These are phyloP conservation scores for Pocillopora verrucosa DNA, from an alignment of 64 coral and sea anemone species.

Conservation along the genomic window DNA sequence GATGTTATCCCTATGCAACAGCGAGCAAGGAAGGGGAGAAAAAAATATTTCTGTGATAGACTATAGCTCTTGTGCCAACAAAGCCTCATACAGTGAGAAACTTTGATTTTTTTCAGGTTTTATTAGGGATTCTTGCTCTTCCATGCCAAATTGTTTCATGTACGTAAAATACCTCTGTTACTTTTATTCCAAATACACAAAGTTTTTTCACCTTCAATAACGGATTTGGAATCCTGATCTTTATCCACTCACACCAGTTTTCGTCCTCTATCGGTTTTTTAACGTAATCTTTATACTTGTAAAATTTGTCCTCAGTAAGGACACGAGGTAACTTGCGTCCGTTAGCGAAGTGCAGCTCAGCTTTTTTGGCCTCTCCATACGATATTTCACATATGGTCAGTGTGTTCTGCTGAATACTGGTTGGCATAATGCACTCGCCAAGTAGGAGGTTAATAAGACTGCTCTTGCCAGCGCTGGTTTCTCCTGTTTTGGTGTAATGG, in stretches of 20 bases:
- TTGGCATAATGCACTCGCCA: not conserved
- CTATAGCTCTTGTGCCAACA: too few relatives aligned
- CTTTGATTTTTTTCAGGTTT: too few relatives aligned
- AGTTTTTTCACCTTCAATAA: not conserved
- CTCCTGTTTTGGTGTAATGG: not conserved
- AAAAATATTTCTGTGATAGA: too few relatives aligned
- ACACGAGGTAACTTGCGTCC: not conserved
- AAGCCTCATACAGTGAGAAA: too few relatives aligned
- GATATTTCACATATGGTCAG: slow-evolving; percentile 18
- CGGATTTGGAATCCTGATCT: slow-evolving; percentile 10
- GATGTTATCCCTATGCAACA: too few relatives aligned
- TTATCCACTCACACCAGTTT: not conserved
- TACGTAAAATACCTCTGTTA: not conserved
- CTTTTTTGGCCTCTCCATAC: not conserved
- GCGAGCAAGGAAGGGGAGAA: too few relatives aligned
- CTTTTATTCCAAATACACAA: not conserved
- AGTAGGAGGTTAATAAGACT: slow-evolving; percentile 10
- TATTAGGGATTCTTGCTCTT: too few relatives aligned
- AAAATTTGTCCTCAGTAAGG: not conserved
- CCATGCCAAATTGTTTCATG: not conserved
- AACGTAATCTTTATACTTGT: not conserved
- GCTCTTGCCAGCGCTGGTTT: slow-evolving; percentile 3
- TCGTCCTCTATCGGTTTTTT: not conserved
- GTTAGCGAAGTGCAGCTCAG: not conserved
- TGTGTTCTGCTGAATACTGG: not conserved